Evolutionary conservation across 1,140 invertebrate species (phyloP).

Genomic region (Apis florea): DNA sequence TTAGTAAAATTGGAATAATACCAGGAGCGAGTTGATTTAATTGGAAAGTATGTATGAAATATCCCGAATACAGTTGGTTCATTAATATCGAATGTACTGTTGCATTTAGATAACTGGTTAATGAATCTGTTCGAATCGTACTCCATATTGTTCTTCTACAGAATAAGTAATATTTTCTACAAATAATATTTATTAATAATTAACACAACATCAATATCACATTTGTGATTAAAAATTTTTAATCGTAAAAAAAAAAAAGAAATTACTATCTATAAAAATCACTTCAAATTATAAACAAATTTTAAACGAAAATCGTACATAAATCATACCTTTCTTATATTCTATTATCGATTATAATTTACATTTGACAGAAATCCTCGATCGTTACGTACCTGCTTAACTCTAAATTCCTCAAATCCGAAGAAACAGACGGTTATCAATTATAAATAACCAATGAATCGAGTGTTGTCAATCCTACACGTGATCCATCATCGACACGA

Average conservation of each 20-base stretch:
- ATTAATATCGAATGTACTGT: neutral
- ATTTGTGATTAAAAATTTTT: no score
- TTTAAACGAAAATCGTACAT: no score
- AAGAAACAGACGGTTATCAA: neutral
- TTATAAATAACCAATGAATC: slow-evolving; percentile 8
- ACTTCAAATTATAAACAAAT: no score
- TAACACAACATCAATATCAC: no score
- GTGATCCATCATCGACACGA: slow-evolving; percentile 27
- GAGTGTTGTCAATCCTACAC: neutral
- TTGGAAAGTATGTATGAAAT: neutral
- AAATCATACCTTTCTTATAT: no score
- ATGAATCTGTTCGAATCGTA: neutral
- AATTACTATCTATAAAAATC: no score
- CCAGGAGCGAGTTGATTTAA: neutral
- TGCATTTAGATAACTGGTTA: slow-evolving; percentile 9
- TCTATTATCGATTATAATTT: no score
- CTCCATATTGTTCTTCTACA: neutral
- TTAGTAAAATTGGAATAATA: neutral
- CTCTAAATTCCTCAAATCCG: no score
- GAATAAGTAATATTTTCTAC: neutral
- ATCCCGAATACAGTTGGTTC: neutral
- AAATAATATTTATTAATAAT: no score
- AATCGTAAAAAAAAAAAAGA: no score
- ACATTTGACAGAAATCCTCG: no score
- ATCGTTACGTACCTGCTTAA: no score